A percentile compares a stretch with the other conserved stretches of the same genome.
These are phyloP conservation scores for Agrypnia vestita DNA, from an alignment of 1,140 invertebrate genomes.

Conservation along the genomic window DNA sequence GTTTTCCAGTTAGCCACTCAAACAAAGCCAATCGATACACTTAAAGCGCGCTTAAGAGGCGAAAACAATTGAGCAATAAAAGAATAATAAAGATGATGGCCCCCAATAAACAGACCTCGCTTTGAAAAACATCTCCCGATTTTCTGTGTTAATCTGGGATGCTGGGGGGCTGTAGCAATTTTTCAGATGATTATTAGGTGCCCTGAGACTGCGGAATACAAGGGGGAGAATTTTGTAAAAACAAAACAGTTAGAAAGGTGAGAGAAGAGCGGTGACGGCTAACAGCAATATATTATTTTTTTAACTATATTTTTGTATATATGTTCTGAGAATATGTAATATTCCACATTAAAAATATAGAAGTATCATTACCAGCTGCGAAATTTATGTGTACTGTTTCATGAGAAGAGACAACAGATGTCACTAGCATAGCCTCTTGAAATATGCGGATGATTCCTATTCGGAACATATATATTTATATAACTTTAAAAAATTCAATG, in stretches of 20 bases:
- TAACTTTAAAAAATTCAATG: too few relatives aligned
- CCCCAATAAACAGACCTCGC: conserved; percentile 54
- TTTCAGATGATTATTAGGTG: conserved; percentile 57
- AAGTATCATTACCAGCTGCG: too few relatives aligned
- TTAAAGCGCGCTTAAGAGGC: conserved; percentile 54
- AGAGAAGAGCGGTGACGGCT: too few relatives aligned
- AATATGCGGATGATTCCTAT: too few relatives aligned
- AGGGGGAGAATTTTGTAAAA: background rate
- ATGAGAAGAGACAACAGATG: too few relatives aligned
- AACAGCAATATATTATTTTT: background rate
- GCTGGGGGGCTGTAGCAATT: conserved; percentile 21
- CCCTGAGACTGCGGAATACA: conserved; percentile 42
- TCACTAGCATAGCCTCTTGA: too few relatives aligned
- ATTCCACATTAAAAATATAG: too few relatives aligned
- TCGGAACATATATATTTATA: too few relatives aligned
- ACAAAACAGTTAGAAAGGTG: background rate
- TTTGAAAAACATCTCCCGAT: conserved; percentile 49
- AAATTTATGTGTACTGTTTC: too few relatives aligned
- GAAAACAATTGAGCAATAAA: conserved; percentile 62
- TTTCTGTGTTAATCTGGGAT: conserved; percentile 54
- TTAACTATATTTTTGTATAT: too few relatives aligned
- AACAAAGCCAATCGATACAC: conserved; percentile 59
- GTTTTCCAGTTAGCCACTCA: conserved; percentile 10
- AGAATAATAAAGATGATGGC: conserved; percentile 60
- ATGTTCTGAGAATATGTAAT: too few relatives aligned